A percentile compares a stretch with the other conserved stretches of the same genome.
Evolutionary conservation across 23 tunicate species (phyloP).

Genomic region (Halocynthia aurantium): DNA sequence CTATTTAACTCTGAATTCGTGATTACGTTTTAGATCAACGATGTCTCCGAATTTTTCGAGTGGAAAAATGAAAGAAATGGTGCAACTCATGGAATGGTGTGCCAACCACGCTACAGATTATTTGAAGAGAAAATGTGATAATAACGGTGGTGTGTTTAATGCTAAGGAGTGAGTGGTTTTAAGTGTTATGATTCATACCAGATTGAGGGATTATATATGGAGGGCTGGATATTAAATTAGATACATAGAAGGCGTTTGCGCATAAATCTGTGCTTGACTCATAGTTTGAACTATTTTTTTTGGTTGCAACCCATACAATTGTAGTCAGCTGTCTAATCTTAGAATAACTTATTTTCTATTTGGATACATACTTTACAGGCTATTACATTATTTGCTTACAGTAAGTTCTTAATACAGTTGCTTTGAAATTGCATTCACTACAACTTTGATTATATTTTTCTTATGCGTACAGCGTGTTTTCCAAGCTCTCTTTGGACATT

Average conservation of each 20-base stretch:
- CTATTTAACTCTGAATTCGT: not conserved
- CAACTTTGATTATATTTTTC: not conserved
- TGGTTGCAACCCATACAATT: too few relatives aligned
- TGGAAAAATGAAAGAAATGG: slow-evolving; percentile 54
- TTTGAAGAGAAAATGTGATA: slow-evolving; percentile 4
- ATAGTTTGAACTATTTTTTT: too few relatives aligned
- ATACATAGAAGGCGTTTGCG: too few relatives aligned
- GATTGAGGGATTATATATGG: too few relatives aligned
- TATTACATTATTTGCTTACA: too few relatives aligned
- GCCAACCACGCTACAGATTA: slow-evolving; percentile 14
- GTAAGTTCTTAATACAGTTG: too few relatives aligned
- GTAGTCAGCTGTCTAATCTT: too few relatives aligned
- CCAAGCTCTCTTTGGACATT: slow-evolving; percentile 38
- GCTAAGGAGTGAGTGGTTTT: slow-evolving; percentile 30
- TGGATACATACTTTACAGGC: too few relatives aligned
- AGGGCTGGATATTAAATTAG: too few relatives aligned
- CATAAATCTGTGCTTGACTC: too few relatives aligned
- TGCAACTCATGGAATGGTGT: slow-evolving; percentile 41
- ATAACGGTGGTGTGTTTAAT: slow-evolving; percentile 33
- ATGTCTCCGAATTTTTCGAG: slow-evolving; percentile 49
- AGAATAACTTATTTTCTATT: too few relatives aligned
- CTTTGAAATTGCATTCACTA: too few relatives aligned
- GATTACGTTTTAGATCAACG: not conserved
- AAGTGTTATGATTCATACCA: not conserved
- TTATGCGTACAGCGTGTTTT: slow-evolving; percentile 38